Conservation (phyloP, 1,140 invertebrate genomes). For the Trachymyrmex cornetzi region DNA sequence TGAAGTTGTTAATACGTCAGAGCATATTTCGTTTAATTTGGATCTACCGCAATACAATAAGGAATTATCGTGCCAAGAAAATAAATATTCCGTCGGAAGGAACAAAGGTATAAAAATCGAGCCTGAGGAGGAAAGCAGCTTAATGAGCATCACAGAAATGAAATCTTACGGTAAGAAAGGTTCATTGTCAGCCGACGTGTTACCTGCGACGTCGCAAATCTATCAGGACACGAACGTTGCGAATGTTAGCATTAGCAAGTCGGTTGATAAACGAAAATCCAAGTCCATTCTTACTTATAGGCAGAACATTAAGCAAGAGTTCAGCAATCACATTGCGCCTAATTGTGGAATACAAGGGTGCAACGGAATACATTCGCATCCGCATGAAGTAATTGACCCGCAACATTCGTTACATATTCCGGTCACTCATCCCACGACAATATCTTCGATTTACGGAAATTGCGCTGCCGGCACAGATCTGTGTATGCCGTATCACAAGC, state of each 20-base stretch:
- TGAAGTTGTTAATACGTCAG: conserved; percentile 59
- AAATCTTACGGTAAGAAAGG: conserved; percentile 66
- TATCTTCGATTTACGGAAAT: conserved; percentile 76
- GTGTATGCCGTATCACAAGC: conserved; percentile 80
- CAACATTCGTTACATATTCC: conserved; percentile 77
- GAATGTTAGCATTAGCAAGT: conserved; percentile 51
- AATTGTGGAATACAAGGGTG: conserved; percentile 75
- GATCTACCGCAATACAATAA: conserved; percentile 66
- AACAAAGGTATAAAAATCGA: conserved; percentile 71
- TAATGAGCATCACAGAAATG: conserved; percentile 53
- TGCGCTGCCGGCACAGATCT: conserved; percentile 76
- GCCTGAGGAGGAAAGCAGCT: conserved; percentile 52
- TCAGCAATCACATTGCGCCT: conserved; percentile 64
- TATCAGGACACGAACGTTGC: conserved; percentile 63
- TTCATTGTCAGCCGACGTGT: conserved; percentile 48
- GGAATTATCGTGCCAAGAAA: conserved; percentile 67
- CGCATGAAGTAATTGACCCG: conserved; percentile 74
- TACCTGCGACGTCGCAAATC: conserved; percentile 57
- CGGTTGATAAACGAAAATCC: conserved; percentile 66
- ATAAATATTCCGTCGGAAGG: conserved; percentile 55
- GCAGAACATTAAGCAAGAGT: conserved; percentile 81
- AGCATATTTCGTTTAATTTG: conserved; percentile 62
- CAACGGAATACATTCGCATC: conserved; percentile 67
- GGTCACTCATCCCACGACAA: conserved; percentile 65
- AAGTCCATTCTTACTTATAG: conserved; percentile 66